Conservation (phyloP, 2,113 vertebrate genomes). For the Cichladusa arquata region DNA sequence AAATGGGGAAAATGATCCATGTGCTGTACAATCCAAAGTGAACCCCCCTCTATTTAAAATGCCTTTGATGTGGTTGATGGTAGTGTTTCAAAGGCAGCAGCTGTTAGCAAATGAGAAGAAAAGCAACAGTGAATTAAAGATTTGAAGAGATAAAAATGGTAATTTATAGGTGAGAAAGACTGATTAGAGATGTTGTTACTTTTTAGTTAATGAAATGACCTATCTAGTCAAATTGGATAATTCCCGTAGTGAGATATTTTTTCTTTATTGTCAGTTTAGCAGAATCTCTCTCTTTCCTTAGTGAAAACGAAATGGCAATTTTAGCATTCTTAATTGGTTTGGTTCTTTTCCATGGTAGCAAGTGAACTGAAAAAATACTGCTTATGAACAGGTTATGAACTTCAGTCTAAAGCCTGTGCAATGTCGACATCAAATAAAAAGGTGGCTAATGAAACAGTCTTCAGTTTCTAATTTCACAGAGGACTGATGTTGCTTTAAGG, state of each 20-base stretch:
- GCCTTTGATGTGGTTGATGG: neutral
- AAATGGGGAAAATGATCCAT: neutral
- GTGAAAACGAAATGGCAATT: conserved; percentile 28
- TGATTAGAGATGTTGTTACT: conserved; percentile 33
- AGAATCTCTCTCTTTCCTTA: conserved; percentile 23
- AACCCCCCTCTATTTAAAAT: neutral
- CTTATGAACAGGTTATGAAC: conserved; percentile 31
- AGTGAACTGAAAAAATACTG: conserved; percentile 39
- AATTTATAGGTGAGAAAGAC: conserved; percentile 25
- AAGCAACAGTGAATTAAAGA: conserved; percentile 45
- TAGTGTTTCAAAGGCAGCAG: conserved; percentile 9
- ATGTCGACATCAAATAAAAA: conserved; percentile 22
- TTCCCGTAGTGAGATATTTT: neutral
- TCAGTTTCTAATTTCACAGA: conserved; percentile 72
- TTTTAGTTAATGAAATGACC: conserved; percentile 52
- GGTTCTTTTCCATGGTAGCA: conserved; percentile 32
- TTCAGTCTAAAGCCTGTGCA: conserved; percentile 31
- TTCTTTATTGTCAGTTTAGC: conserved; percentile 42
- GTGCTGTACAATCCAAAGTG: neutral
- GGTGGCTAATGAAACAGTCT: conserved; percentile 49
- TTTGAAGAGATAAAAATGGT: conserved; percentile 11
- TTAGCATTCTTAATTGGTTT: conserved; percentile 64
- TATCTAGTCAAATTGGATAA: conserved; percentile 20
- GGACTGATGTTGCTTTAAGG: conserved; percentile 60
- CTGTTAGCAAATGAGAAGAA: conserved; percentile 1